Evolutionary conservation across 2,797 vertebrate genomes (phyloP), one percentile per base, ranked within the genome.

Genomic region (Zalophus californianus): DNA sequence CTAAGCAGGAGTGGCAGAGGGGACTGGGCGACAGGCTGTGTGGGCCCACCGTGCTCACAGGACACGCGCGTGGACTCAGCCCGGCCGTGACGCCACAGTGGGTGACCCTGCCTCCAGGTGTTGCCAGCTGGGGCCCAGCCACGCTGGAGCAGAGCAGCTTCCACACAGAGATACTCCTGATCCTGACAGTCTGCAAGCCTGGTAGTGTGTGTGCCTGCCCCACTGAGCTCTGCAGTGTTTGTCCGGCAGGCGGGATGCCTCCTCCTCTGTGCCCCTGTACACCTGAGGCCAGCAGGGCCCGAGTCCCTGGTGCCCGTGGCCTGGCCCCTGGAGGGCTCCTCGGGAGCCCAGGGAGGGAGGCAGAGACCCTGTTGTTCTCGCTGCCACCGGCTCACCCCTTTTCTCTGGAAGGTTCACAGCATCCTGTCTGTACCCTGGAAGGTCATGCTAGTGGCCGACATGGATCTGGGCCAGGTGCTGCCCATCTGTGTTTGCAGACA

Each of bases 201-300:
- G 18, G 11, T 2, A 6, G 29, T 5, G 44, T 18, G 14, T 8
- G 8, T 44, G 44, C 7, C 7, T 7, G 18, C 68, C 23, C 35
- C 21, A 0, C 35, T 25, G 64, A 20, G 48, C n/a, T 10, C 64
- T 6, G 25, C 14, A n/a, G 70, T 25, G 38, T 38, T 4, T 1
- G n/a, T 27, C 16, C 66, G 52, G 18, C 0, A 2, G 7, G 50
- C 6, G 1, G 32, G 18, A 16, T 20, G 41, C 27, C 13, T 2
- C n/a, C 29, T 1, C 3, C 16, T 25, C 70, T 7, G 21, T 41
- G 38, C 38, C 11, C 38, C 38, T 48, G 68, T 72, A 7, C 44
- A 8, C 44, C 44, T 44, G n/a, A 80, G 48, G 75, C 50, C 44
- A 6, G 48, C 2, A 18, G 29, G 73, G 29, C 44, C 48, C 10